Evolutionary conservation across 2,888 invertebrate species (phyloP).

Genomic region (Lottia gigantea): DNA sequence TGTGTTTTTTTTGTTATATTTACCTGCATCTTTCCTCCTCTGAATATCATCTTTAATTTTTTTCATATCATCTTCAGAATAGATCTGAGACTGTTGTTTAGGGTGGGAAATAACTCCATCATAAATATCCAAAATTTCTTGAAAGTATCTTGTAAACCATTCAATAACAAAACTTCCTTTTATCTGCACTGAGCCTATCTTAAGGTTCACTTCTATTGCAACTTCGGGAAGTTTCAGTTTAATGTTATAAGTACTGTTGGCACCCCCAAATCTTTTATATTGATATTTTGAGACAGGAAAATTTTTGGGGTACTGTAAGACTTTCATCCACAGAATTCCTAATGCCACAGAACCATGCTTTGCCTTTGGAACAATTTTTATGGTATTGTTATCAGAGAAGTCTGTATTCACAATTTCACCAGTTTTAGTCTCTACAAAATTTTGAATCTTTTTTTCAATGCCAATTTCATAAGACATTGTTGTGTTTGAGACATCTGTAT

Average conservation of each 20-base stretch:
- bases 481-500: background rate
- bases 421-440: constrained; percentile 52
- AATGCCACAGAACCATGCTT: constrained; percentile 51
- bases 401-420: constrained; percentile 55
- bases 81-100: constrained; percentile 30
- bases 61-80: constrained; percentile 38
- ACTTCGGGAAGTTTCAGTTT: constrained; percentile 53
- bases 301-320: constrained; percentile 59
- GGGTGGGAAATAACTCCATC: constrained; percentile 32
- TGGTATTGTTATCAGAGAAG: constrained; percentile 37
- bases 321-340: constrained; percentile 59
- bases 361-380: constrained; percentile 41
- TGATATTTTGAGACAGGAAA: constrained; percentile 53
- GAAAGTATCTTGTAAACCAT: constrained; percentile 55
- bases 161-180: constrained; percentile 52
- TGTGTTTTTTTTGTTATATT: constrained; percentile 12
- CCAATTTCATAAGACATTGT: constrained; percentile 42
- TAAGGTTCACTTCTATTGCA: constrained; percentile 50
- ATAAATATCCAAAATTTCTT: constrained; percentile 47
- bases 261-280: constrained; percentile 45
- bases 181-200: constrained; percentile 50
- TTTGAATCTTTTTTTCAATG: constrained; percentile 50
- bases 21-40: too few species aligned
- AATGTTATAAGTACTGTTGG: constrained; percentile 44
- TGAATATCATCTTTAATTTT: constrained; percentile 26